A percentile compares a stretch with the other conserved stretches of the same genome.
Conservation (phyloP, 2,113 vertebrate genomes). For the Triplophysa rosa region DNA sequence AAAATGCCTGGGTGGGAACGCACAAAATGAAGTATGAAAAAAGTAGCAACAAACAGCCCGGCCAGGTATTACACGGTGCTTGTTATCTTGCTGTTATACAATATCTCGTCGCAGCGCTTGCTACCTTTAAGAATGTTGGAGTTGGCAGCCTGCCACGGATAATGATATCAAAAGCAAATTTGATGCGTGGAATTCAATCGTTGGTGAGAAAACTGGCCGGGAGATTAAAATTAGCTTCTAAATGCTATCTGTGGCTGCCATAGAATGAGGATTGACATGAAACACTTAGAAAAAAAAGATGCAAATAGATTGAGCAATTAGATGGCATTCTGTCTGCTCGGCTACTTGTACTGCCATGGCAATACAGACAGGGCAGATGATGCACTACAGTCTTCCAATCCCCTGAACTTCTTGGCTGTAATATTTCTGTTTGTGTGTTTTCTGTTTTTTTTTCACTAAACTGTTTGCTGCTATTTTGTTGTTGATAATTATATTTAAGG, state of each 20-base stretch:
- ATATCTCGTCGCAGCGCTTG: slow-evolving; percentile 19
- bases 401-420: neutral
- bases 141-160: slow-evolving; percentile 74
- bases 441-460: neutral
- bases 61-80: neutral
- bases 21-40: neutral
- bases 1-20: slow-evolving; percentile 12
- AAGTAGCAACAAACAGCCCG: neutral
- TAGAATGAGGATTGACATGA: slow-evolving; percentile 78
- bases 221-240: slow-evolving; percentile 74
- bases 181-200: slow-evolving; percentile 79
- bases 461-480: neutral
- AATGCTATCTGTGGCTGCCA: slow-evolving; percentile 75
- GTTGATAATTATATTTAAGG: neutral
- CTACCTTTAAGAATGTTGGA: slow-evolving; percentile 62
- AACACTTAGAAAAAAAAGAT: slow-evolving; percentile 67
- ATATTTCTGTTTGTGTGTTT: neutral
- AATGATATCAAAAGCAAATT: slow-evolving; percentile 80
- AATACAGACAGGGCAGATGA: slow-evolving; percentile 25
- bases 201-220: slow-evolving; percentile 68
- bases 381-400: slow-evolving; percentile 20
- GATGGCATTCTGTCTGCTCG: slow-evolving; percentile 71
- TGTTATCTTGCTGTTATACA: slow-evolving; percentile 56
- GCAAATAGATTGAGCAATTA: slow-evolving; percentile 75
- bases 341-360: slow-evolving; percentile 9